Conservation (phyloP, 2,888 invertebrate genomes). For the Pyrgus malvae region DNA sequence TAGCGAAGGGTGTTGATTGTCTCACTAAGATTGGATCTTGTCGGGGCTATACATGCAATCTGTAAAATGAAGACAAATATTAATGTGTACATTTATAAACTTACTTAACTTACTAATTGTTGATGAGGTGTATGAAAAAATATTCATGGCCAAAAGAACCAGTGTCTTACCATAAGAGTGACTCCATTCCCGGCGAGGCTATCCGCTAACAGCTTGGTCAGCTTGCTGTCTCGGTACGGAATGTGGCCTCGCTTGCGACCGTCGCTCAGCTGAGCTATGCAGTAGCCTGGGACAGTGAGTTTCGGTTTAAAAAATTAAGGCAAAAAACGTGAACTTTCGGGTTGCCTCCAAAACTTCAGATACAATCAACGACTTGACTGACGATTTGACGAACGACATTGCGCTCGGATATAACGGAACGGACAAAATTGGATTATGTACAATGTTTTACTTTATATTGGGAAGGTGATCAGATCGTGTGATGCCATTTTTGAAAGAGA, state of each 20-base stretch:
- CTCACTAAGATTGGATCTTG: constrained; percentile 91
- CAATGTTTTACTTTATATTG: too few species aligned
- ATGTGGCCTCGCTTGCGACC: constrained; percentile 92
- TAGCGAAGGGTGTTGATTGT: constrained; percentile 95
- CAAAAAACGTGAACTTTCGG: too few species aligned
- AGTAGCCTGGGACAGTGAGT: constrained; percentile 86
- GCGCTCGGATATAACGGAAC: too few species aligned
- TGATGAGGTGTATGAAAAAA: too few species aligned
- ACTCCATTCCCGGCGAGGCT: constrained; percentile 97
- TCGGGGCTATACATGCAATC: constrained; percentile 97
- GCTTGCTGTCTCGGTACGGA: constrained; percentile 96
- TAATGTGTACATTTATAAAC: not conserved
- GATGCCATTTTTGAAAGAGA: too few species aligned
- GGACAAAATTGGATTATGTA: too few species aligned
- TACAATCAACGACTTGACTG: too few species aligned
- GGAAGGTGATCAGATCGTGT: too few species aligned
- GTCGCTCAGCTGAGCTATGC: constrained; percentile 95
- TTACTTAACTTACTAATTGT: too few species aligned
- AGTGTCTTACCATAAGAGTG: constrained; percentile 90
- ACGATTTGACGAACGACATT: too few species aligned
- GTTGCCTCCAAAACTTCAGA: too few species aligned
- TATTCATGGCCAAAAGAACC: too few species aligned
- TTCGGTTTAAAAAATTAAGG: not conserved
- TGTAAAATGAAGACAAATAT: constrained; percentile 54
- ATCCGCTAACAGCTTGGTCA: constrained; percentile 96